Conservation (phyloP, 2,888 invertebrate species). For the Morpho deidamia region DNA sequence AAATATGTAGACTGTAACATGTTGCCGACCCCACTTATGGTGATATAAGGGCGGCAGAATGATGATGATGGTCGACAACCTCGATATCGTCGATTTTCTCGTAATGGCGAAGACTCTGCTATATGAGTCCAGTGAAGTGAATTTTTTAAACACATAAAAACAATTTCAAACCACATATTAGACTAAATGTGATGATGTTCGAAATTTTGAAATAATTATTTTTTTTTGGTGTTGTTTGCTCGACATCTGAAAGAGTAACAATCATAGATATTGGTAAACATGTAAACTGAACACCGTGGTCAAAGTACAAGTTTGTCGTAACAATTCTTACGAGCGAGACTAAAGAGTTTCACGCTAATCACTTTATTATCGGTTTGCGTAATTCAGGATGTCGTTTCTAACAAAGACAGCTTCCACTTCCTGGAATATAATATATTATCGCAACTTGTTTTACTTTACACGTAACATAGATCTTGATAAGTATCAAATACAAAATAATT, state of each 20-base stretch:
- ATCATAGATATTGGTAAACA: conserved; percentile 19
- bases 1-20: too few species aligned
- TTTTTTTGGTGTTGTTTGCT: not conserved
- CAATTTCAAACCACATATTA: too few species aligned
- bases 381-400: conserved; percentile 40
- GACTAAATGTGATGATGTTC: not conserved
- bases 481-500: too few species aligned
- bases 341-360: conserved; percentile 55
- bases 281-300: conserved; percentile 18
- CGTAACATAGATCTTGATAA: too few species aligned
- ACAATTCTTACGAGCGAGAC: conserved; percentile 46
- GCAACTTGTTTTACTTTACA: not conserved
- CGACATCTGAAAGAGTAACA: too few species aligned
- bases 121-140: too few species aligned
- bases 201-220: not conserved
- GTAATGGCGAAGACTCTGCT: too few species aligned
- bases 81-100: too few species aligned
- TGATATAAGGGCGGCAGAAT: too few species aligned
- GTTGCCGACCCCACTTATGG: too few species aligned
- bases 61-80: too few species aligned
- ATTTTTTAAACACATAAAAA: too few species aligned
- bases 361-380: conserved; percentile 39
- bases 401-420: conserved; percentile 35
- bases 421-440: conserved; percentile 17
- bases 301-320: conserved; percentile 23